Conservation (phyloP, 2,888 invertebrate species). For the Cepaea hortensis region DNA sequence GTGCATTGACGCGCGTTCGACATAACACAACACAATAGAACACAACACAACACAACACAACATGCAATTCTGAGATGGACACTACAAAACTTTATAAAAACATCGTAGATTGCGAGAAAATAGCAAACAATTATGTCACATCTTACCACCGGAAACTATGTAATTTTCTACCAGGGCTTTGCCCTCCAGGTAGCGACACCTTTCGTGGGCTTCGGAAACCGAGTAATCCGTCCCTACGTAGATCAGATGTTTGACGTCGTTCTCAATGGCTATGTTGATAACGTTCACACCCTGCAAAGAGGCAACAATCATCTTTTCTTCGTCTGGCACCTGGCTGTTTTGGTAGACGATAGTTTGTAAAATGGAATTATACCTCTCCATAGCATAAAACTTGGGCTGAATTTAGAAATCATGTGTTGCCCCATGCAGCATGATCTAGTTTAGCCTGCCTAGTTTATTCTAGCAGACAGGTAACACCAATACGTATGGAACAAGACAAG, state of each 20-base stretch:
- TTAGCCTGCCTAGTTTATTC: no score
- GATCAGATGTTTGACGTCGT: slow-evolving; percentile 33
- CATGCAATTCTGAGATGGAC: no score
- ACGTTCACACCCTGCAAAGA: slow-evolving; percentile 40
- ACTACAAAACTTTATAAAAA: no score
- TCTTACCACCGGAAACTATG: slow-evolving; percentile 29
- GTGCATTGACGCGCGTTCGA: no score
- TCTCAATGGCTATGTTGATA: slow-evolving; percentile 25
- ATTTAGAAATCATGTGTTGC: background rate
- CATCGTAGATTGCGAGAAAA: no score
- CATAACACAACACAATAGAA: no score
- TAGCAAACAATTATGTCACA: no score
- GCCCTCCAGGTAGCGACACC: slow-evolving; percentile 30
- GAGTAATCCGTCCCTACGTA: slow-evolving; percentile 30
- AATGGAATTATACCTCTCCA: background rate
- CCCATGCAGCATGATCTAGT: no score
- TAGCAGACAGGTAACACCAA: no score
- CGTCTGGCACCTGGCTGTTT: background rate
- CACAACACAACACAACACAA: no score
- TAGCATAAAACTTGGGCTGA: background rate
- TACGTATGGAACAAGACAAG: no score
- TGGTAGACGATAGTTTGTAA: no score
- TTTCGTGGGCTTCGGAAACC: background rate
- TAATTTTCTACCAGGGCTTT: slow-evolving; percentile 35
- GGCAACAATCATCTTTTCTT: background rate